A percentile compares a stretch with the other conserved stretches of the same genome.
These are phyloP conservation scores for Drosophila erecta DNA, from an alignment of 1,140 invertebrate genomes.

Conservation along the genomic window DNA sequence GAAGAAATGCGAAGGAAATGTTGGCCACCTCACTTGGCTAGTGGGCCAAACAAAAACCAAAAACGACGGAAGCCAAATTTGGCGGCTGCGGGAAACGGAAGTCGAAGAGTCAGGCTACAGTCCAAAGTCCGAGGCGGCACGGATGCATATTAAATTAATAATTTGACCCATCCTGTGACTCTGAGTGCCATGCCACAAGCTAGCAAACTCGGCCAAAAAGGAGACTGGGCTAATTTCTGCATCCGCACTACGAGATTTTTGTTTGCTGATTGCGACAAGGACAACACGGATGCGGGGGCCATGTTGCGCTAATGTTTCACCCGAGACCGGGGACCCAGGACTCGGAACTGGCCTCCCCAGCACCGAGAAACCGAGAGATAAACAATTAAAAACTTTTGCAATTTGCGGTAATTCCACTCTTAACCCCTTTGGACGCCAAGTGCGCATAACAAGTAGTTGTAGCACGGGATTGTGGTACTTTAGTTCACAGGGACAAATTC, in stretches of 20 bases:
- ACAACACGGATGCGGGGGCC: constrained; percentile 52
- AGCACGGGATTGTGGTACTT: constrained; percentile 5
- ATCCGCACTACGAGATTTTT: constrained; percentile 71
- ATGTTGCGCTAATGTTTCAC: constrained; percentile 76
- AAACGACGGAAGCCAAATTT: constrained; percentile 24
- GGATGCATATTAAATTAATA: constrained; percentile 84
- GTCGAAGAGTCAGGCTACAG: constrained; percentile 21
- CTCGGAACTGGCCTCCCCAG: neutral
- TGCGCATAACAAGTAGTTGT: constrained; percentile 42
- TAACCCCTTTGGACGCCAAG: constrained; percentile 48
- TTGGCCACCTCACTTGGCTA: constrained; percentile 54
- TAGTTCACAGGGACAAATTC: neutral
- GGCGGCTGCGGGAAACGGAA: constrained; percentile 54
- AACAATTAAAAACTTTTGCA: constrained; percentile 83
- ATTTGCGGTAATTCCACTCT: constrained; percentile 78
- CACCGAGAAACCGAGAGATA: constrained; percentile 49
- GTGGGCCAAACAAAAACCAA: constrained; percentile 41
- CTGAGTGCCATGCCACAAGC: constrained; percentile 29
- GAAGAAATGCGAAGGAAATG: constrained; percentile 61
- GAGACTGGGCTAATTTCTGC: constrained; percentile 58
- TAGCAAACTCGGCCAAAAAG: constrained; percentile 2
- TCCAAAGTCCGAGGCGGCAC: constrained; percentile 53
- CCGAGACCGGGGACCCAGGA: constrained; percentile 9
- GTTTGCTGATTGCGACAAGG: constrained; percentile 75
- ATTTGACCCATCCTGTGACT: constrained; percentile 71